These are phyloP conservation scores for Lordiphosa stackelbergi DNA, from an alignment of 1,140 invertebrate genomes.

Conservation along the genomic window DNA sequence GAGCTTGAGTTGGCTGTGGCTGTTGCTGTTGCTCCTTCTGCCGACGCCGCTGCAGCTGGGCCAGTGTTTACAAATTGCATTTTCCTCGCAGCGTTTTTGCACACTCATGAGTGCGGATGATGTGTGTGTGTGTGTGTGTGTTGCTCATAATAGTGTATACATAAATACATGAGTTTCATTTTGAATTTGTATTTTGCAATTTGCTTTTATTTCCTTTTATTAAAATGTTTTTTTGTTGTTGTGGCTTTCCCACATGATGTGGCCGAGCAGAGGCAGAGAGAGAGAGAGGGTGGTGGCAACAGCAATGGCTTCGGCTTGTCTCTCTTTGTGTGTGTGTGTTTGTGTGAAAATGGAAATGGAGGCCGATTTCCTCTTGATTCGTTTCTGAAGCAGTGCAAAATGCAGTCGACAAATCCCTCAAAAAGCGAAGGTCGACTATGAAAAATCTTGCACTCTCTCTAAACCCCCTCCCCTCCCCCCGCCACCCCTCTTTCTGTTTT, in stretches of 20 bases:
- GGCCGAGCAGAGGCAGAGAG: slow-evolving; percentile 6
- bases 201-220: slow-evolving; percentile 71
- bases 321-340: slow-evolving; percentile 10
- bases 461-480: too few relatives aligned
- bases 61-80: slow-evolving; percentile 37
- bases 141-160: slow-evolving; percentile 40
- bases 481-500: neutral
- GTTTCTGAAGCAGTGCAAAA: slow-evolving; percentile 33
- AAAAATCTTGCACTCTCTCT: slow-evolving; percentile 1
- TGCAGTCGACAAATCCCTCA: slow-evolving; percentile 26
- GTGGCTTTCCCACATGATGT: slow-evolving; percentile 7
- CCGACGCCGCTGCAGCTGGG: slow-evolving; percentile 6
- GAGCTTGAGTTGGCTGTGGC: neutral
- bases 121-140: slow-evolving; percentile 5
- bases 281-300: slow-evolving; percentile 40
- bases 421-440: slow-evolving; percentile 18
- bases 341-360: slow-evolving; percentile 27
- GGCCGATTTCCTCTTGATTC: slow-evolving; percentile 30
- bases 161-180: slow-evolving; percentile 48
- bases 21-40: slow-evolving; percentile 5
- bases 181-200: slow-evolving; percentile 52
- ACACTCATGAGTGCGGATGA: slow-evolving; percentile 11
- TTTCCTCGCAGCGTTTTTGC: slow-evolving; percentile 27
- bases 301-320: slow-evolving; percentile 19
- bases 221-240: slow-evolving; percentile 47